Conservation (phyloP, 2,113 vertebrate genomes). For the Hemichromis elongatus region DNA sequence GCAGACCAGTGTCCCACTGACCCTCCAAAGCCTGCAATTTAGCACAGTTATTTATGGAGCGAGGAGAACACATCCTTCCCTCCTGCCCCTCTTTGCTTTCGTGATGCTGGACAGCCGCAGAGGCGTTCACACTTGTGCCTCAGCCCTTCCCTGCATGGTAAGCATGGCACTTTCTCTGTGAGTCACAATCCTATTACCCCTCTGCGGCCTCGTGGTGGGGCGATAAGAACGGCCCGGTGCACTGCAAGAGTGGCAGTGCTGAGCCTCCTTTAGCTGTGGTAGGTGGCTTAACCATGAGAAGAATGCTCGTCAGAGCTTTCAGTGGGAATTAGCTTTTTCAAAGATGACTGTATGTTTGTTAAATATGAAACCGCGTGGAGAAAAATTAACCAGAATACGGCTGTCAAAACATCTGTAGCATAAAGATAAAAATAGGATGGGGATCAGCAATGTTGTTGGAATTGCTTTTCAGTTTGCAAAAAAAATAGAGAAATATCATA, state of each 20-base stretch:
- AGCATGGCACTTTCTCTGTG: conserved; percentile 56
- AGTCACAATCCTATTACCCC: conserved; percentile 69
- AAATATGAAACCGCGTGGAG: conserved; percentile 1
- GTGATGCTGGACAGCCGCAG: conserved; percentile 48
- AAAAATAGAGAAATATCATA: neutral
- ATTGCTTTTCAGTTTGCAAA: neutral
- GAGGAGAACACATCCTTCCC: conserved; percentile 49
- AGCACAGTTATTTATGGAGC: conserved; percentile 62
- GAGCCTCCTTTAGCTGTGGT: conserved; percentile 56
- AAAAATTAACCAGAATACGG: conserved; percentile 23
- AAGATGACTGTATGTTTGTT: conserved; percentile 29
- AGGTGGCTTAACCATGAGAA: conserved; percentile 51
- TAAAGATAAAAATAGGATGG: neutral
- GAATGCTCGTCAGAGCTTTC: conserved; percentile 44
- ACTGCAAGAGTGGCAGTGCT: conserved; percentile 31
- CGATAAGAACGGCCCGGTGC: conserved; percentile 51
- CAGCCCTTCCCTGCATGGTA: conserved; percentile 43
- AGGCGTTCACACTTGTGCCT: conserved; percentile 29
- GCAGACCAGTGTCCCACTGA: conserved; percentile 63
- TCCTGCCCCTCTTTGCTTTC: conserved; percentile 36
- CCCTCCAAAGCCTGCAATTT: conserved; percentile 69
- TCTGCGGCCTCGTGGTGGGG: conserved; percentile 44
- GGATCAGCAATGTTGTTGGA: neutral
- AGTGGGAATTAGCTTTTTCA: conserved; percentile 44
- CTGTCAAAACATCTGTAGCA: conserved; percentile 1